Evolutionary conservation across 2,888 invertebrate genomes (phyloP), one percentile per base, ranked within the genome.

Genomic region (Conops quadrifasciatus): DNA sequence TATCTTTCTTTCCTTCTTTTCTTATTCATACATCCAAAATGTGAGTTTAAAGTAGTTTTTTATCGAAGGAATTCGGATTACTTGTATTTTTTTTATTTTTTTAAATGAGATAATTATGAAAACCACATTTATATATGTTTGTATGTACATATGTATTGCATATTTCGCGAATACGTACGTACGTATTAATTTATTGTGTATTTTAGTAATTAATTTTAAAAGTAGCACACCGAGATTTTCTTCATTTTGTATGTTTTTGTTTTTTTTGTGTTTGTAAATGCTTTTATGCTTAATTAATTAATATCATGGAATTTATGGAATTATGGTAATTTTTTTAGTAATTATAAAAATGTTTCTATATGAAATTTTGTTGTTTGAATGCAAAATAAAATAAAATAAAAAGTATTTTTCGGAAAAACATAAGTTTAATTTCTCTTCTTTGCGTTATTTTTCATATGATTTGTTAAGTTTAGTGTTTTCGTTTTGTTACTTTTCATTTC

Each of bases 191-290:
- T 21, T 53, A 60, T 53, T 72, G 71, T 72, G 56, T 43, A 36
- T 36, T 4, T 9, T 36, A 69, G 28, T 71, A 67, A 65, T 75
- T 73, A 71, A 73, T 75, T 75, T 73, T 79, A 78, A 81, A 80
- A 80, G 79, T 80, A 82, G 80, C 80, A 81, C 80, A 81, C 79
- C 78, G 78, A 81, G 80, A 80, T 79, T 75, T 58, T 76, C n/a
- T 71, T 70, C 70, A 71, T 72, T 72, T 74, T 56, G 19, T 24
- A 43, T 66, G 13, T 43, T 53, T 49, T 69, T 69, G 28, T 53
- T 49, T 43, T 64, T 65, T 65, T 62, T 16, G 43, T 67, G 36
- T 45, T 67, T 56, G 36, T 66, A 19, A 53, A 43, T 71, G 56
- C 64, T 69, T 71, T 71, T 53, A 67, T 72, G 24, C 66, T 66